A percentile compares a stretch with the other conserved stretches of the same genome.
phyloP scores from a whole-genome alignment of 2,797 vertebrate genomes.

The Luscinia luscinia region DNA sequence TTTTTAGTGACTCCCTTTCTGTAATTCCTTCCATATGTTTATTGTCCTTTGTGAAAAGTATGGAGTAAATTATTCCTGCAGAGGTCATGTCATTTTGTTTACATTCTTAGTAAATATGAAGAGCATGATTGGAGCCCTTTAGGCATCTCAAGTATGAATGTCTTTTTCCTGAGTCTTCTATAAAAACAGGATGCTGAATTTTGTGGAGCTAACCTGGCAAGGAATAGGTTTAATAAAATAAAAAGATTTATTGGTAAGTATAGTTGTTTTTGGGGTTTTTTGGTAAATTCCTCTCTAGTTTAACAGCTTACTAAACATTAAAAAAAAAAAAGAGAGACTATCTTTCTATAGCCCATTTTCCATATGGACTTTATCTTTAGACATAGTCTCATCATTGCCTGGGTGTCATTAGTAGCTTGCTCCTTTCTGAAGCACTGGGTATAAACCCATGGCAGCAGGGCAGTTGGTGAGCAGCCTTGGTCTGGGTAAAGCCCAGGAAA shows the following conservation, averaged over 20 bases:
- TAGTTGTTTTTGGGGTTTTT: neutral
- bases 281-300: neutral
- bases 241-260: neutral
- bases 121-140: conserved; percentile 52
- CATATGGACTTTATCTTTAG: neutral
- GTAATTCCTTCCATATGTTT: conserved; percentile 72
- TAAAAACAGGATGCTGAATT: conserved; percentile 54
- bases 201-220: conserved; percentile 27
- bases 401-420: neutral
- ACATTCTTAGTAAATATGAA: conserved; percentile 68
- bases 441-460: neutral
- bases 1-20: conserved; percentile 14
- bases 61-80: conserved; percentile 52
- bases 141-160: conserved; percentile 64
- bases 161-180: conserved; percentile 22
- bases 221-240: conserved; percentile 24
- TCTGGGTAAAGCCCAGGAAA: neutral
- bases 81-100: conserved; percentile 67
- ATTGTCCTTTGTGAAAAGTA: conserved; percentile 56
- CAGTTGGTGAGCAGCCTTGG: neutral
- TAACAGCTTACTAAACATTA: neutral
- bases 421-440: neutral
- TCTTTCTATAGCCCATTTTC: neutral
- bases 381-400: neutral
- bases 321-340: neutral